Conservation (phyloP, 2,113 vertebrate genomes). For the Prinia subflava region DNA sequence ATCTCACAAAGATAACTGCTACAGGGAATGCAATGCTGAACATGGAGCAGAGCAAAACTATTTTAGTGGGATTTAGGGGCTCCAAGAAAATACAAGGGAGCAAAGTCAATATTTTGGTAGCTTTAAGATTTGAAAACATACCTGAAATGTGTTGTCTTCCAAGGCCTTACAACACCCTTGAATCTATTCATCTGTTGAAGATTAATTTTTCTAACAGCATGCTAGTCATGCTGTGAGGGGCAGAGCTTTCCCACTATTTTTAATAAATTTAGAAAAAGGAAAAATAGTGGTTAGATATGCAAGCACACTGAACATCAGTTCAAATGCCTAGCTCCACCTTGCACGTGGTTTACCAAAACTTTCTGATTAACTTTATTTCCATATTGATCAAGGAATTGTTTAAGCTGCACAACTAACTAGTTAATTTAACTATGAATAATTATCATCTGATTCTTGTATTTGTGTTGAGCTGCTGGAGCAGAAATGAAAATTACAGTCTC, state of each 20-base stretch:
- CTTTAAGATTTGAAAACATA: background rate
- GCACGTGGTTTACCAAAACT: background rate
- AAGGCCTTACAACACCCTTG: background rate
- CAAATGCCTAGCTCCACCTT: background rate
- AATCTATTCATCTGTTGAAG: background rate
- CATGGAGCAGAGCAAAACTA: background rate
- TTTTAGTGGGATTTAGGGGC: background rate
- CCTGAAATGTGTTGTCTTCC: background rate
- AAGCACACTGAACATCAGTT: accelerated
- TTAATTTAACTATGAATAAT: background rate
- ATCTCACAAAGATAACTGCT: background rate
- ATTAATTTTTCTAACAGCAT: background rate
- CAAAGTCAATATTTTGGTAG: background rate
- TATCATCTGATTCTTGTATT: background rate
- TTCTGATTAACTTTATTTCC: background rate
- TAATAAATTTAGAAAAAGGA: background rate
- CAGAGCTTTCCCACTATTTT: background rate
- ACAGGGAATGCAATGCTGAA: accelerated
- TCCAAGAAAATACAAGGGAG: background rate
- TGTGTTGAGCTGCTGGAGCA: background rate
- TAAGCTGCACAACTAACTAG: background rate
- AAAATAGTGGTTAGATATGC: background rate
- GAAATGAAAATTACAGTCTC: background rate
- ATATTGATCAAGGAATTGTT: background rate
- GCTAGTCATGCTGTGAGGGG: background rate